Conservation (phyloP, 2,888 invertebrate genomes). For the Dryococelus australis region DNA sequence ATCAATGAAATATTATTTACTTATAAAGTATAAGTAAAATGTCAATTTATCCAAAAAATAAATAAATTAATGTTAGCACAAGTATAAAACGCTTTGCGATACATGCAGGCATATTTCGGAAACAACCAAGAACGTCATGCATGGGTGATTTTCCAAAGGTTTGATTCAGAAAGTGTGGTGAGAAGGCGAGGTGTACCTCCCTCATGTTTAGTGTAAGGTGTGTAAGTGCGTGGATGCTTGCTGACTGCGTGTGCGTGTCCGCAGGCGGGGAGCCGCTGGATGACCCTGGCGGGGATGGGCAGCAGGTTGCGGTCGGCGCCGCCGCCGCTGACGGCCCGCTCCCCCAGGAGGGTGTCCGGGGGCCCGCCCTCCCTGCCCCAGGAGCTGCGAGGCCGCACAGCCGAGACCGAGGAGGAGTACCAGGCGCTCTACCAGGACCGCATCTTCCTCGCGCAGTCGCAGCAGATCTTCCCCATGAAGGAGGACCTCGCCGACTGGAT, state of each 20-base stretch:
- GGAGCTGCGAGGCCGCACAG: constrained; percentile 58
- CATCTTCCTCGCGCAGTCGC: constrained; percentile 77
- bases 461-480: constrained; percentile 81
- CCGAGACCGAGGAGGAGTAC: constrained; percentile 64
- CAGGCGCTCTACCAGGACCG: constrained; percentile 74
- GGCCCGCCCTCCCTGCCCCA: constrained; percentile 31
- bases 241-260: not conserved
- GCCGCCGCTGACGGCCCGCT: constrained; percentile 31
- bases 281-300: constrained; percentile 31
- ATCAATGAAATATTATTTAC: too few species aligned
- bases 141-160: too few species aligned
- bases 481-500: constrained; percentile 91
- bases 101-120: too few species aligned
- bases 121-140: too few species aligned
- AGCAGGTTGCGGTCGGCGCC: constrained; percentile 33
- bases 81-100: too few species aligned
- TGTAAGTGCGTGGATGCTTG: too few species aligned
- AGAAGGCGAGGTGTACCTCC: too few species aligned
- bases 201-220: too few species aligned
- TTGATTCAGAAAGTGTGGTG: too few species aligned
- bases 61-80: too few species aligned
- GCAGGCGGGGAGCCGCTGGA: constrained; percentile 21
- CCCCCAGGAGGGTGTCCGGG: constrained; percentile 31
- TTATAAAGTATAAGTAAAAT: too few species aligned
- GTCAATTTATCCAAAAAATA: too few species aligned